Base-by-base conservation (phyloP, 2,888 invertebrate species). In the Cerastis leucographa region DNA sequence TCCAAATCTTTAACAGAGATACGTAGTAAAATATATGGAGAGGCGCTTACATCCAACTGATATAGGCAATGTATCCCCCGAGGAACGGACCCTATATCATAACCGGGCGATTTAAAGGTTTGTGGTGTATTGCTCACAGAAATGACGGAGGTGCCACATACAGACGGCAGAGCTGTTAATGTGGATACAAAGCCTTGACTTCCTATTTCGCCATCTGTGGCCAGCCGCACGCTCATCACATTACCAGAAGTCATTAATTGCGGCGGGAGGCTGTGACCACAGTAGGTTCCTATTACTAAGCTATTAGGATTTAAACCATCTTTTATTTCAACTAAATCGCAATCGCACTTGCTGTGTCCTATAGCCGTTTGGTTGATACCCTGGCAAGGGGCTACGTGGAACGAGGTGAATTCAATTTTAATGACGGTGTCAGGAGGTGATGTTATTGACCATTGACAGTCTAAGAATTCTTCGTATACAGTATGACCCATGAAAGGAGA, bases 401-500 rank as follows among this genome's bases (percentile, higher is more conserved):
- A 94, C 19, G 95, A 93, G 46, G 93, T 93, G 70, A 98, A 96
- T 74, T 97, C 96, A 2, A 99, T 92, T 89, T 97, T 96, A 2
- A 99, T 95, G 11, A 97, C 95, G 84, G 97, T 97, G 73, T 97
- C 97, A 2, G 90, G 89, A 0, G 97, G 96, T 0, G 97, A 97
- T 69, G 92, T 94, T 61, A 99, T 95, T 9, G 94, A 93, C 98
- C 99, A 99, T 70, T 97, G 96, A 90, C 99, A 99, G 86, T 98
- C 98, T 86, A 98, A 95, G 85, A 97, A 95, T 56, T 97, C 93
- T 83, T 97, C 97, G 90, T 98, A 98, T 0, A 97, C 94, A 40
- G 93, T 93, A 40, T 89, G 88, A 61, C 86, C 90, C 62, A 95
- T 89, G 2, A 94, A 85, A 25, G 95, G 95, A 40, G 95, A 93